Evolutionary conservation across 2,113 vertebrate species (phyloP).

Genomic region (Pseudorhombus dupliciocellatus): DNA sequence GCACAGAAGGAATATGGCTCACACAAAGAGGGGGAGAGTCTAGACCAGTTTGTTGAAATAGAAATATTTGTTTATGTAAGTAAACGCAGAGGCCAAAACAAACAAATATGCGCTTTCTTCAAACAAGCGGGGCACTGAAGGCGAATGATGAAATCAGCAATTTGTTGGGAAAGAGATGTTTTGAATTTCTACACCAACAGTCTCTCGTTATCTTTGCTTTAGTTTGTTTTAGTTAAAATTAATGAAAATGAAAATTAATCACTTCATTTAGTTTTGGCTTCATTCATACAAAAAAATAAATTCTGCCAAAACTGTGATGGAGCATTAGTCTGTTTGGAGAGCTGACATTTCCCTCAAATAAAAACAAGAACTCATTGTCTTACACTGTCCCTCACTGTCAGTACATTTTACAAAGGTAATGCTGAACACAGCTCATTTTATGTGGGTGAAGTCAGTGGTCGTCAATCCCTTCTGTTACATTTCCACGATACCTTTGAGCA

Average conservation of each 20-base stretch:
- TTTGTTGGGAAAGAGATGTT: conserved; percentile 15
- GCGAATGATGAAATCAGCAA: background rate
- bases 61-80: conserved; percentile 2
- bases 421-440: background rate
- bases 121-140: background rate
- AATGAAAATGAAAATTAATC: conserved; percentile 22
- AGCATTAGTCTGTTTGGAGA: background rate
- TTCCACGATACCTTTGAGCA: background rate
- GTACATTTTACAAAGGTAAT: background rate
- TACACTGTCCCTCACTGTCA: too few species aligned
- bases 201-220: conserved; percentile 8
- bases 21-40: conserved; percentile 19
- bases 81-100: background rate
- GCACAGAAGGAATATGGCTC: conserved; percentile 13
- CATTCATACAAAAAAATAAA: conserved; percentile 10
- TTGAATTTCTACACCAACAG: background rate
- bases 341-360: background rate
- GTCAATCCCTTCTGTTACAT: background rate
- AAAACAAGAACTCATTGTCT: background rate
- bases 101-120: conserved; percentile 8
- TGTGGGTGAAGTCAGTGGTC: background rate
- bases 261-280: conserved; percentile 23
- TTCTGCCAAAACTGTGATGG: background rate
- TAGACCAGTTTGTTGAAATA: background rate
- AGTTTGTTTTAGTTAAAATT: conserved; percentile 21